Conservation (phyloP, 2,797 vertebrate genomes). For the Gymnothorax javanicus region DNA sequence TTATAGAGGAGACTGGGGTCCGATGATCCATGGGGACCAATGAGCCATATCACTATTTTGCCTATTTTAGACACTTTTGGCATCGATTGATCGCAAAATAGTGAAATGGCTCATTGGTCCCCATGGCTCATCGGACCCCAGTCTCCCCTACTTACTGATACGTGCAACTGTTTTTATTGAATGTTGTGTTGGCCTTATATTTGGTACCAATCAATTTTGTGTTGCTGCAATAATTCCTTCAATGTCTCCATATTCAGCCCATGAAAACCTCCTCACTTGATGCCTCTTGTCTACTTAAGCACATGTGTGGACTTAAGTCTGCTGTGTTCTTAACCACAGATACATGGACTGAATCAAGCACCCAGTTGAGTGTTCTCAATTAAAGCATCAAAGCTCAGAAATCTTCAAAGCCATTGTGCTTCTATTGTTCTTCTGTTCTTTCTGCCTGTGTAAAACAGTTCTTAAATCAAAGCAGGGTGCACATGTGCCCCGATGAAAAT, state of each 20-base stretch:
- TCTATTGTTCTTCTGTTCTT: not conserved
- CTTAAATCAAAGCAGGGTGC: not conserved
- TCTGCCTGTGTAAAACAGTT: not conserved
- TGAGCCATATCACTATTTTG: no score
- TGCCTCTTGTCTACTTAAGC: not conserved
- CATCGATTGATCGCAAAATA: no score
- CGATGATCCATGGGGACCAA: no score
- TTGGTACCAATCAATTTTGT: not conserved
- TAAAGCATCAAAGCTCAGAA: conserved; percentile 3
- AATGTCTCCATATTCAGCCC: not conserved
- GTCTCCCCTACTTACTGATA: no score
- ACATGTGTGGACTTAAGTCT: not conserved
- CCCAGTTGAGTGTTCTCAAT: not conserved
- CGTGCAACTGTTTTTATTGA: not conserved
- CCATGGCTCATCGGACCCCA: no score
- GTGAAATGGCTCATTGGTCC: no score
- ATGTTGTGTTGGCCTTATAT: not conserved
- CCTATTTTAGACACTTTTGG: no score
- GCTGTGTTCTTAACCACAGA: not conserved
- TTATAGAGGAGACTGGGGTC: no score
- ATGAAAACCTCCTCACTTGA: not conserved
- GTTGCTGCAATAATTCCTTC: not conserved
- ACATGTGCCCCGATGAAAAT: not conserved
- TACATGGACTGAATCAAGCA: not conserved
- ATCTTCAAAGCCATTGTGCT: not conserved